Base-by-base conservation (phyloP, 1,140 invertebrate genomes). In the Pteromalus puparum region DNA sequence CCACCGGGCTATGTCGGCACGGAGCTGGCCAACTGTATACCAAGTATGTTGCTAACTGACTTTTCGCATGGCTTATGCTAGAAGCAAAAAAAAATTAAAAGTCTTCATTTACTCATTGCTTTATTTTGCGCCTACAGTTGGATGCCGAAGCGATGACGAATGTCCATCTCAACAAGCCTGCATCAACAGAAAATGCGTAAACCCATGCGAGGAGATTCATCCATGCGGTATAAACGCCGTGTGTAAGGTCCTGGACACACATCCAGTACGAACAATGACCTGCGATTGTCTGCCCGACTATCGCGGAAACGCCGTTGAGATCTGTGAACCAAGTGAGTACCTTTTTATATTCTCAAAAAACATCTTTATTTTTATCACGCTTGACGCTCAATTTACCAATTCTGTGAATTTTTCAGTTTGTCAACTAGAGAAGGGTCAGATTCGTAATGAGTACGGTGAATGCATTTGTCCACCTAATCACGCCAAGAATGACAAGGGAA, bases 281-380 rank as follows among this genome's bases (percentile, higher is more conserved):
- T 98, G 98, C 87, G 95, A 97, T 90, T 98, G 97, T 90, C 90
- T 96, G n/a, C 96, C 96, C 34, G 97, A 97, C 73, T 98, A 97
- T 90, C 95, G 95, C 91, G 97, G 97, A 90, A 97, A 97, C 90
- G 97, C 97, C 26, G 95, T 96, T 30, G 94, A 96, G 65, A 94
- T 96, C 89, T 97, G 97, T 89, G 95, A 96, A 87, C 95, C 95
- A 91, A 94, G 96, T 94, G 94, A 87, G 76, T 83, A 75, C n/a
- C 7, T 42, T 7, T 46, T 75, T 74, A 61, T 18, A 26, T 9
- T 30, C 73, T n/a, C 53, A 30, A 26, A 74, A 73, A 61, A 21
- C n/a, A 5, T 24, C 6, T 38, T 74, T 73, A 83, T 77, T 85
- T 83, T 87, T 88, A 15, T 9, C 26, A 70, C 5, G 6, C 7